Evolutionary conservation across 2,797 vertebrate genomes (phyloP).

Genomic region (Melanotaenia nigrans): DNA sequence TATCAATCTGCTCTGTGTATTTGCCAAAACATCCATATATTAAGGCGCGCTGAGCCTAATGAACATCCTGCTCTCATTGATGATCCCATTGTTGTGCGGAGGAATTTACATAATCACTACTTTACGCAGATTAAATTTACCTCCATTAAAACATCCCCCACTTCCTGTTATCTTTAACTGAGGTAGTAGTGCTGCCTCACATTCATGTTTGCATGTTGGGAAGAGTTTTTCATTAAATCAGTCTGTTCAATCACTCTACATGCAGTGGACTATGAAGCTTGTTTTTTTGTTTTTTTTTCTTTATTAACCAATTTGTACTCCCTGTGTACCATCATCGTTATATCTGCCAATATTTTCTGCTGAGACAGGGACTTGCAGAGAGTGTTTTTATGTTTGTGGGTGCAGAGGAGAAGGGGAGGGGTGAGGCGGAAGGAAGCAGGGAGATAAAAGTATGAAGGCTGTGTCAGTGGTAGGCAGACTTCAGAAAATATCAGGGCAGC

Average conservation of each 20-base stretch:
- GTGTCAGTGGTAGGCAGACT: constrained; percentile 78
- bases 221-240: constrained; percentile 37
- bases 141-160: constrained; percentile 67
- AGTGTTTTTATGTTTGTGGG: constrained; percentile 71
- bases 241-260: constrained; percentile 47
- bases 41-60: constrained; percentile 77
- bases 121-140: constrained; percentile 76
- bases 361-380: constrained; percentile 73
- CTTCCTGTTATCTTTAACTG: constrained; percentile 43
- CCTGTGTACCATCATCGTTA: constrained; percentile 71
- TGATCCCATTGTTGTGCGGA: constrained; percentile 76
- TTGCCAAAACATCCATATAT: constrained; percentile 75
- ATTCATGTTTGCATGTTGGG: constrained; percentile 44
- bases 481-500: constrained; percentile 79
- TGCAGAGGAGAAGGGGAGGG: constrained; percentile 29
- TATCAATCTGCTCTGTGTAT: constrained; percentile 72
- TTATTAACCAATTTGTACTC: constrained; percentile 49
- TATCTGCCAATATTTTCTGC: constrained; percentile 74
- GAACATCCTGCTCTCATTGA: constrained; percentile 81
- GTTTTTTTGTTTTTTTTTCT: constrained; percentile 11
- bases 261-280: constrained; percentile 38
- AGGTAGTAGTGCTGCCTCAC: constrained; percentile 35
- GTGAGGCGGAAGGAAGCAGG: constrained; percentile 57
- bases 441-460: constrained; percentile 77
- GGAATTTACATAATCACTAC: constrained; percentile 80